phyloP scores from a whole-genome alignment of 2,888 invertebrate genomes.

The Drosophila mayaguana region DNA sequence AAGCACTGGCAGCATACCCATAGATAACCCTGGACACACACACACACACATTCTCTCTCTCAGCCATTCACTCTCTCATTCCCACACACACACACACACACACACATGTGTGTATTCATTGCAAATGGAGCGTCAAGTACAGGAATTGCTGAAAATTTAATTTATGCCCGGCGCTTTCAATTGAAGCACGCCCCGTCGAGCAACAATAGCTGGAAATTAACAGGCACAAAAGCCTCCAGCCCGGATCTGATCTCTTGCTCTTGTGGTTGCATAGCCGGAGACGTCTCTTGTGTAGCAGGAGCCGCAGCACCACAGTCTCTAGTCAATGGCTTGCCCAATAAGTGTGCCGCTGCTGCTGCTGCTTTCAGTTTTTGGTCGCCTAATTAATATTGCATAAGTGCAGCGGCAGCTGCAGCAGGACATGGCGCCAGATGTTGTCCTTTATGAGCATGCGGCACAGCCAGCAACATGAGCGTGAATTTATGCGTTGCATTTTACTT shows the following conservation, averaged over 20 bases:
- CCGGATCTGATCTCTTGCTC: slow-evolving; percentile 38
- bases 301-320: slow-evolving; percentile 19
- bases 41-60: background rate
- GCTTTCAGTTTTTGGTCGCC: slow-evolving; percentile 49
- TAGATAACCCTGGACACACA: background rate
- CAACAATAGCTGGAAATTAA: slow-evolving; percentile 77
- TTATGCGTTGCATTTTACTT: slow-evolving; percentile 38
- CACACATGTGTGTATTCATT: slow-evolving; percentile 22
- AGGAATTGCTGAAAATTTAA: slow-evolving; percentile 76
- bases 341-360: slow-evolving; percentile 5
- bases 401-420: slow-evolving; percentile 51
- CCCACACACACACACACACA: slow-evolving; percentile 1
- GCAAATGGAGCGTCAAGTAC: slow-evolving; percentile 62
- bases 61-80: no score
- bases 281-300: slow-evolving; percentile 1
- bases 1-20: slow-evolving; percentile 16
- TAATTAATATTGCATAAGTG: slow-evolving; percentile 76
- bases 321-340: slow-evolving; percentile 50
- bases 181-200: slow-evolving; percentile 40
- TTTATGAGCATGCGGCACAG: slow-evolving; percentile 38
- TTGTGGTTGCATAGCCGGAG: slow-evolving; percentile 27
- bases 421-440: slow-evolving; percentile 52
- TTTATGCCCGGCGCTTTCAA: slow-evolving; percentile 73
- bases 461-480: slow-evolving; percentile 24
- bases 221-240: slow-evolving; percentile 69